Base-by-base conservation (phyloP, 2,888 invertebrate species). In the Cheilosia impressa region DNA sequence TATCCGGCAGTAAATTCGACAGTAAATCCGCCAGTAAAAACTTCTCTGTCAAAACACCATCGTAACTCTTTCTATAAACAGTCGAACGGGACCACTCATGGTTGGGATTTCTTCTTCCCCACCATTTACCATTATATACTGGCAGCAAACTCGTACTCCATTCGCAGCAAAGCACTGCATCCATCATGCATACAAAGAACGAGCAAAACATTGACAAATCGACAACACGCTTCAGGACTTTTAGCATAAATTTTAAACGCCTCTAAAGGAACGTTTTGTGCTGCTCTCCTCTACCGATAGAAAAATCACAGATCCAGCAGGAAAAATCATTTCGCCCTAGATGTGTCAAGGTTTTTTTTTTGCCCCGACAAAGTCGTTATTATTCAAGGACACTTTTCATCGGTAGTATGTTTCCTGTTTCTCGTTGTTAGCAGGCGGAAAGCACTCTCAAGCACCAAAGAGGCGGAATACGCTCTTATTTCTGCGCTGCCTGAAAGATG, bases 141-240 rank as follows among this genome's bases (percentile, higher is more conserved):
- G n/a, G 17, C n/a, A 17, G n/a, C 5, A 47, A n/a, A n/a, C 45
- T 0, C 45, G 13, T 9, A 47, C 2, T 0, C 45, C 45, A 45
- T 9, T 45, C 45, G 17, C 2, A 19, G 57, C 34, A 57, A 17
- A 34, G 17, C 34, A 34, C 19, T 34, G 27, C 27, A 9, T 57
- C 57, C 31, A 2, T 31, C 31, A 57, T 57, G 34, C 19, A 19
- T 34, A 17, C 17, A 34, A 10, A 57, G 19, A 57, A 57, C 13
- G 17, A 57, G 5, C 5, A 5, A 5, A 24, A 15, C 57, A 24
- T 38, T 34, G 34, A 57, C 57, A 38, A 57, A 57, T 38, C 57
- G 57, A 57, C 19, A n/a, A 38, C 57, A 57, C 57, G 57, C 17
- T 57, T 31, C 57, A 57, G 17, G 34, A 57, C 2, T 7, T 57